These are phyloP conservation scores for Cynaeus angustus DNA, from an alignment of 2,888 invertebrate species.

Conservation along the genomic window DNA sequence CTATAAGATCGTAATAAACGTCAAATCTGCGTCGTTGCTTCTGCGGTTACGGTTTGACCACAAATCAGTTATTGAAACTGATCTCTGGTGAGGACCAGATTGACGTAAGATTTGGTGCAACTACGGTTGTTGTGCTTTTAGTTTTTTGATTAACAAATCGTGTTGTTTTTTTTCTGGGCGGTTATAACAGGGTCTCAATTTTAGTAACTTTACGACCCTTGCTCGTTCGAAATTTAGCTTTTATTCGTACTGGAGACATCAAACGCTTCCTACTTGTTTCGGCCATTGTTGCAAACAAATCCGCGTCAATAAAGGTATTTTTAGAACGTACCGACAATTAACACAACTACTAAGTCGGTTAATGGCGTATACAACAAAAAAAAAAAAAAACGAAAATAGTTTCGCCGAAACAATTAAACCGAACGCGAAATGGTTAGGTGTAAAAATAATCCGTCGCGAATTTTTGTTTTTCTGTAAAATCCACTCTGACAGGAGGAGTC, in stretches of 20 bases:
- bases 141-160: too few relatives aligned
- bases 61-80: too few relatives aligned
- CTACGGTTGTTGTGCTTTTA: too few relatives aligned
- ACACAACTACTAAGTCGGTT: slow-evolving; percentile 46
- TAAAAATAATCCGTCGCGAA: slow-evolving; percentile 27
- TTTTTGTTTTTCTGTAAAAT: slow-evolving; percentile 21
- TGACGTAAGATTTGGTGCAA: too few relatives aligned
- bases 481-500: slow-evolving; percentile 32
- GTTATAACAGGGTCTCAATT: background rate
- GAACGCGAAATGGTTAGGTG: slow-evolving; percentile 28
- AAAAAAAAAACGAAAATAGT: slow-evolving; percentile 40
- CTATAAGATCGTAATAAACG: too few relatives aligned
- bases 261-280: slow-evolving; percentile 29
- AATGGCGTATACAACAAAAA: slow-evolving; percentile 41
- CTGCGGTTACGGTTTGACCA: too few relatives aligned
- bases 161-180: too few relatives aligned
- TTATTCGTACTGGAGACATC: slow-evolving; percentile 19
- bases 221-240: slow-evolving; percentile 5
- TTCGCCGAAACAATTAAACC: slow-evolving; percentile 33
- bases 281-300: slow-evolving; percentile 41
- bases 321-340: slow-evolving; percentile 43
- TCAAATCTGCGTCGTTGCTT: too few relatives aligned
- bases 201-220: slow-evolving; percentile 28
- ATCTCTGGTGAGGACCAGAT: too few relatives aligned
- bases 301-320: slow-evolving; percentile 41